Evolutionary conservation across 1,140 invertebrate species (phyloP).

Genomic region (Listronotus bonariensis): DNA sequence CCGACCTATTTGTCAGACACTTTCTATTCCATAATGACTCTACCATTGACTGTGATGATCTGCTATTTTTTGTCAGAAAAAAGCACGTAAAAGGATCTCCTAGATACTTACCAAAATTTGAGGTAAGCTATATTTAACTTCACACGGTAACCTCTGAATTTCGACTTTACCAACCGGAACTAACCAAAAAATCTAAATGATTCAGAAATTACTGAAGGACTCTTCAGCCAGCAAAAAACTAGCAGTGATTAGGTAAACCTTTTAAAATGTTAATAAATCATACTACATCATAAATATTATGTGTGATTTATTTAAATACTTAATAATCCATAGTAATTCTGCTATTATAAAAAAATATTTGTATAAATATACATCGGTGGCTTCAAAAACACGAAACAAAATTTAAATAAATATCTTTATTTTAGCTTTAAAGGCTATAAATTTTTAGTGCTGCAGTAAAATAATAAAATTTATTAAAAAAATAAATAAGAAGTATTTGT

Average conservation of each 20-base stretch:
- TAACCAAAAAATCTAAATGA: too few species aligned
- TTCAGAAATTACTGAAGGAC: too few species aligned
- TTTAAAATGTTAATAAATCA: too few species aligned
- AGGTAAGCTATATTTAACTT: too few species aligned
- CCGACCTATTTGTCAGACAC: constrained; percentile 91
- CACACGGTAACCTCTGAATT: too few species aligned
- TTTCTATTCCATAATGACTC: constrained; percentile 86
- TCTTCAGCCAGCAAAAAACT: too few species aligned
- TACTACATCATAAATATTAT: too few species aligned
- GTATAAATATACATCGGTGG: constrained; percentile 13
- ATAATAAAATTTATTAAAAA: constrained; percentile 21
- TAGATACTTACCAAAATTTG: constrained; percentile 84
- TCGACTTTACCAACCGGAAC: too few species aligned
- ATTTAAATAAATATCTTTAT: background rate
- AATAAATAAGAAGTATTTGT: constrained; percentile 20
- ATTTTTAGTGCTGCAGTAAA: constrained; percentile 18
- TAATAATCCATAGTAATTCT: too few species aligned
- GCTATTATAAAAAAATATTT: too few species aligned
- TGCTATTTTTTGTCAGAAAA: constrained; percentile 95
- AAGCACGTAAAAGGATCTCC: constrained; percentile 85
- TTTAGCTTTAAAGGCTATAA: constrained; percentile 7
- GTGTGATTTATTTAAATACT: too few species aligned
- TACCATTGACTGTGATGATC: constrained; percentile 89
- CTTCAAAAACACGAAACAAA: background rate
- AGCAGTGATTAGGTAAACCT: too few species aligned